phyloP scores from a whole-genome alignment of 1,140 invertebrate genomes.

The Heliconius hewitsoni region DNA sequence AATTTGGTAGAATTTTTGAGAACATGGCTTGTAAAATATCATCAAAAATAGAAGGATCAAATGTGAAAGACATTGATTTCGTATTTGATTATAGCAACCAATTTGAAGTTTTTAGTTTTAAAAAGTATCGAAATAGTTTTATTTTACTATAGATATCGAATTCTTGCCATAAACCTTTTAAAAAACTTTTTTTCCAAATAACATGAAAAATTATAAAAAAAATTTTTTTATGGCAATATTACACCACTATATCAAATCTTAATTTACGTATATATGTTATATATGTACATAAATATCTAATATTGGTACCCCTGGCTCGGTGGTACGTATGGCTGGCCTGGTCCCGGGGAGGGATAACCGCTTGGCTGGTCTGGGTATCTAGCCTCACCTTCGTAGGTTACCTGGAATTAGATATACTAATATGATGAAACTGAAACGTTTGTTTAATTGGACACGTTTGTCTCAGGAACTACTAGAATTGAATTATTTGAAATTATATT shows the following conservation, averaged over 20 bases:
- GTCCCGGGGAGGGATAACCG: constrained; percentile 39
- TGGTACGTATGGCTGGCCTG: constrained; percentile 63
- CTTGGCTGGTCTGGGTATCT: constrained; percentile 76
- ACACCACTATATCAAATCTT: not conserved
- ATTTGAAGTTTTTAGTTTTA: not conserved
- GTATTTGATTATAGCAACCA: not conserved
- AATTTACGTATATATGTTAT: not conserved
- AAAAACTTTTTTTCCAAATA: no score
- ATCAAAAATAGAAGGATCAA: no score
- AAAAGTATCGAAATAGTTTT: not conserved
- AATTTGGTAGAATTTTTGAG: no score
- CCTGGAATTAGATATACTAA: constrained; percentile 62
- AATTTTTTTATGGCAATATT: not conserved
- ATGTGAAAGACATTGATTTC: not conserved
- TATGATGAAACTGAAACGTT: not conserved
- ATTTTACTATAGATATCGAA: not conserved
- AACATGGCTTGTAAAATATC: no score
- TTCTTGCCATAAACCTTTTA: not conserved
- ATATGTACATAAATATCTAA: constrained; percentile 50
- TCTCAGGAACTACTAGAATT: no score
- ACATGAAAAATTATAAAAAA: no score
- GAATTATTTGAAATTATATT: no score
- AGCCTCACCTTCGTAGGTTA: constrained; percentile 84
- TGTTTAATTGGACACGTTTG: not conserved
- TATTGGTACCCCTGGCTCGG: constrained; percentile 82